Conservation (phyloP, 2,888 invertebrate genomes). For the Bursaphelenchus okinawaensis region DNA sequence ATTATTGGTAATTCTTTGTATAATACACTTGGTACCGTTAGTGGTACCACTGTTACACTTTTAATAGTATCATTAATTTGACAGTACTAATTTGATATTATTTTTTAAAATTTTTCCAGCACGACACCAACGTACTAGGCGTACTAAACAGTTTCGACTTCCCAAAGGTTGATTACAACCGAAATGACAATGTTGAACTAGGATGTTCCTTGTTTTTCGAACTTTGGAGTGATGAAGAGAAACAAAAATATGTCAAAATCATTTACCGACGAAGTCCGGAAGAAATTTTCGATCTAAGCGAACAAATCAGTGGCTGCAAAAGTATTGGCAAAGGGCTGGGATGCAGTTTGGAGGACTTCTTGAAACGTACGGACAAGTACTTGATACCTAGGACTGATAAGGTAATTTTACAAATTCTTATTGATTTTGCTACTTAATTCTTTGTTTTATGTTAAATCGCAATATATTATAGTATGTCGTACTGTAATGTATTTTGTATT, state of each 20-base stretch:
- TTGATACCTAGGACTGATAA: background rate
- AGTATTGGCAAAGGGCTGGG: background rate
- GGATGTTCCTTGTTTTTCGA: background rate
- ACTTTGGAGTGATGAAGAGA: background rate
- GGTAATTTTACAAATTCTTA: too few relatives aligned
- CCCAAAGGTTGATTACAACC: background rate
- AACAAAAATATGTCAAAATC: background rate
- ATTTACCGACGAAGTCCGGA: background rate
- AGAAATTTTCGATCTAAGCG: background rate
- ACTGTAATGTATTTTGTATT: too few relatives aligned
- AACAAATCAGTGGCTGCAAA: background rate
- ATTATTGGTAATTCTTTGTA: too few relatives aligned
- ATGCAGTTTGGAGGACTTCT: background rate
- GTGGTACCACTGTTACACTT: too few relatives aligned
- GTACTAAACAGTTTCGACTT: background rate
- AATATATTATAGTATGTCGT: too few relatives aligned
- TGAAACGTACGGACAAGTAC: background rate
- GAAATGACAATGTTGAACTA: background rate
- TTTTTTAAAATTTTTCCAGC: background rate
- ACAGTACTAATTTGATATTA: too few relatives aligned
- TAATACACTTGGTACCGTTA: too few relatives aligned
- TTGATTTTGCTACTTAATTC: too few relatives aligned
- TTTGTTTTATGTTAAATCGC: too few relatives aligned
- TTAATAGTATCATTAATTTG: too few relatives aligned
- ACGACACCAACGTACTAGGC: background rate